Percentiles rank a stretch among this genome's conserved stretches.
Conservation (phyloP, 2,888 invertebrate species). For the Metallyticus violacea region DNA sequence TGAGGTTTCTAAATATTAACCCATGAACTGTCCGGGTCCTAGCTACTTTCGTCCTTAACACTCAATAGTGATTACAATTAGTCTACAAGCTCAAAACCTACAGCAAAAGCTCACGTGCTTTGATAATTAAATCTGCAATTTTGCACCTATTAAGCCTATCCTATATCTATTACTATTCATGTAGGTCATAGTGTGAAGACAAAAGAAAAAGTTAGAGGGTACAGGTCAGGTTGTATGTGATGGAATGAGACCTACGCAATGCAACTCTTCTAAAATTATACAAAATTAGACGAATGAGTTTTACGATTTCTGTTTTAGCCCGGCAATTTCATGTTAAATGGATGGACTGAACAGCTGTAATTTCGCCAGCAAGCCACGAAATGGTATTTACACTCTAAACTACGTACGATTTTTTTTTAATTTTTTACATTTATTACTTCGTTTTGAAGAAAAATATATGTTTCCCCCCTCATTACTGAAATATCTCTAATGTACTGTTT, state of each 20-base stretch:
- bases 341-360: slow-evolving; percentile 24
- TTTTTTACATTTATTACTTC: neutral
- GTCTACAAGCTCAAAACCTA: neutral
- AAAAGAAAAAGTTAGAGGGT: neutral
- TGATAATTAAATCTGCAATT: neutral
- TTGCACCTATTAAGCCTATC: neutral
- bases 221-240: neutral
- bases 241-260: neutral
- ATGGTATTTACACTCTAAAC: neutral
- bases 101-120: neutral
- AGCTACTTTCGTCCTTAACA: neutral
- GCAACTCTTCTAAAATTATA: neutral
- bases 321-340: slow-evolving; percentile 14
- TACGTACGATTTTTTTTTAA: neutral
- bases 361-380: slow-evolving; percentile 15
- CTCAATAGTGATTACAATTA: neutral
- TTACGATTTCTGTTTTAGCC: neutral
- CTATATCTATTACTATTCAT: neutral
- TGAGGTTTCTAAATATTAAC: no score
- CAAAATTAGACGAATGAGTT: neutral
- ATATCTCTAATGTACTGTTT: neutral
- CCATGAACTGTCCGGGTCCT: neutral
- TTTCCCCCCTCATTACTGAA: no score
- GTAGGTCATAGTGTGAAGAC: neutral
- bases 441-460: neutral